Base-by-base conservation (phyloP, 2,113 vertebrate genomes). In the Megaceryle maxima region DNA sequence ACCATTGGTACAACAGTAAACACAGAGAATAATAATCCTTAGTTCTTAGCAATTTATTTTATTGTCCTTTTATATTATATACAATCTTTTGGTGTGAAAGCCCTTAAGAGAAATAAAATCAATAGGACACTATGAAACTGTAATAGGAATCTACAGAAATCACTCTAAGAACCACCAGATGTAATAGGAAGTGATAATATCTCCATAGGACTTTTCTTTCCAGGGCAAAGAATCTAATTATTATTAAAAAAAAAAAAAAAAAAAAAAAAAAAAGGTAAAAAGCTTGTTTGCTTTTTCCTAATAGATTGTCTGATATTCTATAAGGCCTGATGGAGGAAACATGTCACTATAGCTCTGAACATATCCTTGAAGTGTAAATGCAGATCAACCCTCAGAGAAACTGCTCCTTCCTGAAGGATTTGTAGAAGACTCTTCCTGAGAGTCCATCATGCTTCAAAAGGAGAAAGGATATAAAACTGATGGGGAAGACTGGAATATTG, bases 31-130 rank as follows among this genome's bases (percentile, higher is more conserved):
- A 95, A 91, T 87, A 86, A 94, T 85, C 70, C 50, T 84, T 79
- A 69, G 48, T 83, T 29, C 59, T 96, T 96, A 94, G 63, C 74
- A 96, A 89, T 96, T 94, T 79, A 57, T 94, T 93, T 87, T 91
- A 87, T 92, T 95, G 66, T 85, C 53, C 73, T 92, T 92, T 92
- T 59, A 35, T 57, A 72, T 64, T 82, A 82, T 50, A 73, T 6
- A 82, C 50, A 92, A 62, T 62, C 53, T 66, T 87, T 70, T 76
- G 56, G 50, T 70, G 80, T 62, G 67, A 92, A 96, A 96, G 59
- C 37, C 81, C 88, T 89, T 87, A 93, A 85, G 74, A 89, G 77
- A 95, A 96, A 87, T 28, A 82, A 94, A 96, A 94, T 93, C 91
- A 91, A 97, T 94, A 92, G 63, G 92, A 75, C 41, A 63, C 77